phyloP scores from a whole-genome alignment of 2,888 invertebrate species.

The Podabrus alpinus region DNA sequence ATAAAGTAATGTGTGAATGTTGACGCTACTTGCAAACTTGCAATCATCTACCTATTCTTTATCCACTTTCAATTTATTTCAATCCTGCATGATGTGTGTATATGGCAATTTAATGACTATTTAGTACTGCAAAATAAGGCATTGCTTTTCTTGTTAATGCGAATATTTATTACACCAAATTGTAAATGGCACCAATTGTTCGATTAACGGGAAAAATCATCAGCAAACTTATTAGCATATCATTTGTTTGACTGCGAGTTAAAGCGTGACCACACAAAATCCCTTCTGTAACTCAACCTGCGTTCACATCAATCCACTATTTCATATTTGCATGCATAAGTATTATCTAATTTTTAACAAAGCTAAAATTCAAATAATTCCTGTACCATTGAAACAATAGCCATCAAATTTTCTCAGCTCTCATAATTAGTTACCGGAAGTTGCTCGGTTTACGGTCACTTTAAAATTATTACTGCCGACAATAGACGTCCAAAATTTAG shows the following conservation, averaged over 20 bases:
- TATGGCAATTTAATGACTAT: neutral
- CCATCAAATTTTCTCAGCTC: conserved; percentile 14
- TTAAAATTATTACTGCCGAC: conserved; percentile 30
- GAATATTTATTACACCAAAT: neutral
- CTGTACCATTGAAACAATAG: neutral
- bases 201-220: neutral
- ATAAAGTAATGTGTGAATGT: conserved; percentile 33
- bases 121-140: neutral
- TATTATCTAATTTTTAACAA: neutral
- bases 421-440: conserved; percentile 41
- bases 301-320: neutral
- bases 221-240: too few species aligned
- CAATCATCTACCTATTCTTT: conserved; percentile 29
- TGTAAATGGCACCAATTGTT: neutral
- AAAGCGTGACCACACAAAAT: too few species aligned
- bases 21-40: conserved; percentile 29
- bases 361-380: conserved; percentile 14
- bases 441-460: conserved; percentile 30
- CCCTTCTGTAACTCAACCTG: too few species aligned
- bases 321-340: neutral
- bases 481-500: conserved; percentile 33
- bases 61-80: neutral
- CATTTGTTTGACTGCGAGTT: too few species aligned
- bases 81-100: neutral
- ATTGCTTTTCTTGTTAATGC: neutral